Conservation (phyloP, 1,140 invertebrate genomes). For the Eufriesea mexicana region DNA sequence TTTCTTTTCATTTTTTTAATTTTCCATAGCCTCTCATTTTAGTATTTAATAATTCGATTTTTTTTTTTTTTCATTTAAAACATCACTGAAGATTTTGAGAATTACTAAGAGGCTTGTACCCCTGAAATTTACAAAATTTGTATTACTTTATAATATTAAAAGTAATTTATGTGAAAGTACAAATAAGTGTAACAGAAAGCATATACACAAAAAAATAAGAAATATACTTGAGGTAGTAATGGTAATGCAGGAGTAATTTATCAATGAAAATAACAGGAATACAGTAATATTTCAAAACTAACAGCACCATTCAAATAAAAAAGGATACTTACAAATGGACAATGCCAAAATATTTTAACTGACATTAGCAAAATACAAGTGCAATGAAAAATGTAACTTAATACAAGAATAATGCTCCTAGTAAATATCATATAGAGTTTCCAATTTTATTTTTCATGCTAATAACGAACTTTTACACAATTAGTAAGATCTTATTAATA, state of each 20-base stretch:
- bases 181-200: not conserved
- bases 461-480: too few species aligned
- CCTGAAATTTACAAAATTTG: slow-evolving; percentile 55
- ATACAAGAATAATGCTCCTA: too few species aligned
- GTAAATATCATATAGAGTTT: too few species aligned
- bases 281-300: not conserved
- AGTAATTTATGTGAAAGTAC: not conserved
- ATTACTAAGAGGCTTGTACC: slow-evolving; percentile 71
- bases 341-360: too few species aligned
- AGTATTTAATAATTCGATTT: slow-evolving; percentile 26
- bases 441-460: too few species aligned
- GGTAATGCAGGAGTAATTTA: not conserved
- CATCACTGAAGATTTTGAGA: slow-evolving; percentile 69
- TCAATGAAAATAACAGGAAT: not conserved
- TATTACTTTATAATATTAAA: slow-evolving; percentile 10
- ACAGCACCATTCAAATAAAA: too few species aligned
- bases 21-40: slow-evolving; percentile 9
- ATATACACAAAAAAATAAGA: not conserved
- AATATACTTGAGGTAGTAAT: not conserved
- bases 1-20: slow-evolving; percentile 31
- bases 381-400: too few species aligned
- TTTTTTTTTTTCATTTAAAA: slow-evolving; percentile 30
- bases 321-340: too few species aligned
- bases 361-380: too few species aligned
- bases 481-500: too few species aligned